Base-by-base conservation (phyloP, 2,797 vertebrate genomes). In the Takifugu rubripes region DNA sequence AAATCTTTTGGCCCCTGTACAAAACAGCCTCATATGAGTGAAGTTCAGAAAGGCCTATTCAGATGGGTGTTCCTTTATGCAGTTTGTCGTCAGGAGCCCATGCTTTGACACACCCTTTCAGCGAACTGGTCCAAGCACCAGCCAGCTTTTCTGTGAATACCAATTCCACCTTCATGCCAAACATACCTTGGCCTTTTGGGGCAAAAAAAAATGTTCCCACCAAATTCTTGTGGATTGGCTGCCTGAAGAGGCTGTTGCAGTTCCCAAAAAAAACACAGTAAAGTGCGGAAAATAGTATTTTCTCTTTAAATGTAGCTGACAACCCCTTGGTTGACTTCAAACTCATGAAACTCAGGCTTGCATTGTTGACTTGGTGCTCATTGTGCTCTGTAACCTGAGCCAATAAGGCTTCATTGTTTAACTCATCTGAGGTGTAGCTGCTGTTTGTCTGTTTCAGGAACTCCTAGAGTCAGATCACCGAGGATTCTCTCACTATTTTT, bases 391-490 rank as follows among this genome's bases (percentile, higher is more conserved):
- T 62, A 70, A 81, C 29, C 5, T 3, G 16, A 44, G 45, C 54
- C 0, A 2, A 45, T 25, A 12, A 9, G 5, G 5, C 47, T 49
- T 48, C 52, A 64, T 73, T 82, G 67, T 64, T 63, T 47, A 42
- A 56, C 56, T 62, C 33, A 6, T 14, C 31, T 46, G 64, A 63
- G 49, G 63, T 49, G 57, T 54, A 46, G 52, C 71, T 43, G 49
- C 15, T 51, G 59, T 63, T 56, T 62, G 49, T 66, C 62, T 65
- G 46, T 53, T 70, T 66, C 47, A 49, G 48, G 29, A 46, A 52
- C 42, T 21, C 42, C 52, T 75, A 67, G 48, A 59, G 64, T 47
- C 51, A 59, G 3, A 0, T 47, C 52, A 60, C 17, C 1, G 56
- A 57, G 16, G 3, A 36, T 31, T 79, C 76, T 70, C 64, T 14